Evolutionary conservation across 2,888 invertebrate genomes (phyloP).

Genomic region (Caradrina clavipalpis): DNA sequence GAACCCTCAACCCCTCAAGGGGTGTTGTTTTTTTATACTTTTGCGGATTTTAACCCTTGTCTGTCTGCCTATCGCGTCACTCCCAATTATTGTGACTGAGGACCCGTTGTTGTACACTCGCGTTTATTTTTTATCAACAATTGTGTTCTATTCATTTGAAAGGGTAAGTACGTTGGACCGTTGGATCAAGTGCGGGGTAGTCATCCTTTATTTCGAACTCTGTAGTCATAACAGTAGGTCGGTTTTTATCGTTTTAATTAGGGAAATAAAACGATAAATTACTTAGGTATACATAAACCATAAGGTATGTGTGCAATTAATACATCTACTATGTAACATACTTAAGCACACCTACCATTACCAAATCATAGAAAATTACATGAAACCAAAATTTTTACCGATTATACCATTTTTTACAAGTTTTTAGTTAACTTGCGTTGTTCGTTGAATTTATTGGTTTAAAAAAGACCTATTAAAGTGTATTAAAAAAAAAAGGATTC

Average conservation of each 20-base stretch:
- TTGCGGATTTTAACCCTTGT: conserved; percentile 47
- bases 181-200: conserved; percentile 9
- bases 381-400: neutral
- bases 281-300: no score
- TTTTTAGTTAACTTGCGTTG: no score
- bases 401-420: no score
- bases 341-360: neutral
- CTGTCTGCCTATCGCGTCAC: conserved; percentile 22
- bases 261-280: neutral
- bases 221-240: neutral
- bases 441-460: neutral
- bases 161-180: conserved; percentile 16
- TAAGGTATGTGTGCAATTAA: no score
- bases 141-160: conserved; percentile 41
- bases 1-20: conserved; percentile 7
- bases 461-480: neutral
- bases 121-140: conserved; percentile 40
- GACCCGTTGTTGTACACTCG: conserved; percentile 20
- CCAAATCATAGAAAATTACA: neutral
- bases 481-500: neutral
- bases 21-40: conserved; percentile 28
- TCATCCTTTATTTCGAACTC: conserved; percentile 3
- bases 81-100: conserved; percentile 50
- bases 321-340: no score
- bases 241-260: no score